Evolutionary conservation across 1,140 invertebrate species (phyloP).

Genomic region (Penaeus vannamei): DNA sequence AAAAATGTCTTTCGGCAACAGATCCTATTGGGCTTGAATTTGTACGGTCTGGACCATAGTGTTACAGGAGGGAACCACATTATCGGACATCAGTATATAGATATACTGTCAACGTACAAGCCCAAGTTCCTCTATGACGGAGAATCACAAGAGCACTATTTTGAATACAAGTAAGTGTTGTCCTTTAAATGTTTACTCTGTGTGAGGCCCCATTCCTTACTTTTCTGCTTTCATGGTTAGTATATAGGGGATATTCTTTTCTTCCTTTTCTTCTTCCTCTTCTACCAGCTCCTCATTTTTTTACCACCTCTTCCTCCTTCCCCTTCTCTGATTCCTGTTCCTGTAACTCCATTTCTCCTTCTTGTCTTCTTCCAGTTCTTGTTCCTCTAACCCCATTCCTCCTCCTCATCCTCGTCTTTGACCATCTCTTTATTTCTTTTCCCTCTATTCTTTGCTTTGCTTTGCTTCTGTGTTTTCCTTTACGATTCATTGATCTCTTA

Average conservation of each 20-base stretch:
- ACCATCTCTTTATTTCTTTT: too few relatives aligned
- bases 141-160: slow-evolving; percentile 85
- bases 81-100: slow-evolving; percentile 83
- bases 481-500: not conserved
- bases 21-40: slow-evolving; percentile 91
- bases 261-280: too few relatives aligned
- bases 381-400: too few relatives aligned
- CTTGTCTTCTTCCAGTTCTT: too few relatives aligned
- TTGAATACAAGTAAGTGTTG: slow-evolving; percentile 84
- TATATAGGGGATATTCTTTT: too few relatives aligned
- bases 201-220: slow-evolving; percentile 68
- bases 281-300: too few relatives aligned
- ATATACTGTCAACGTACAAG: slow-evolving; percentile 78
- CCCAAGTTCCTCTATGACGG: slow-evolving; percentile 84
- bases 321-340: too few relatives aligned
- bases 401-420: too few relatives aligned
- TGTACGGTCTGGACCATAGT: slow-evolving; percentile 93
- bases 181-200: slow-evolving; percentile 34
- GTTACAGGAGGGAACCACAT: slow-evolving; percentile 84
- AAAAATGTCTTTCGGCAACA: slow-evolving; percentile 73
- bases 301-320: too few relatives aligned
- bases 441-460: too few relatives aligned
- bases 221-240: slow-evolving; percentile 73
- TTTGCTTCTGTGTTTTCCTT: too few relatives aligned
- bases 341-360: too few relatives aligned